Evolutionary conservation across 1,140 invertebrate genomes (phyloP), one percentile per base, ranked within the genome.

Genomic region (Hypsibius dujardini): DNA sequence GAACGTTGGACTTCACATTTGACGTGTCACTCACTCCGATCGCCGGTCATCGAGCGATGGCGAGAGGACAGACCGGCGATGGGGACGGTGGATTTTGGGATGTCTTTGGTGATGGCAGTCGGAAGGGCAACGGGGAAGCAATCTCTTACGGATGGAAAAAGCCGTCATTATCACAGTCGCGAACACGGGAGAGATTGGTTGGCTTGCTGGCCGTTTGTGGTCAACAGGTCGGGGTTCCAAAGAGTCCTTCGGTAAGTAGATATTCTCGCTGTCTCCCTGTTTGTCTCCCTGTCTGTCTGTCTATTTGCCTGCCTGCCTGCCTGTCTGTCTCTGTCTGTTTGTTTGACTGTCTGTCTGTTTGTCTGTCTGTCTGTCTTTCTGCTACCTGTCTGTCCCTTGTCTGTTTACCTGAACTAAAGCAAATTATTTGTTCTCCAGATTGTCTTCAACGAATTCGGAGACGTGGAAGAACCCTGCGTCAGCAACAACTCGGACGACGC

Each of bases 1-100:
- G 94, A 72, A 97, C 93, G 1, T 92, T 98, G 89, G 94, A 98
- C 74, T 98, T 97, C 79, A 90, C 90, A 0, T 94, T 94, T 76
- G 94, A 98, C 79, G 81, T 96, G 1, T 88, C 88, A 0, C 89
- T 92, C 81, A 93, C 91, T 1, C 90, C 92, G 0, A 85, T 96
- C 1, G 94, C 95, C 75, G 93, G 92, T 1, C 85, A 89, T 72
- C 86, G 72, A 74, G 40, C 71, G 73, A 7, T 75, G 73, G 47
- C 73, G 73, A 7, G 72, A 45, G 2, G 67, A 50, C 40, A 46
- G 70, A 46, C 47, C 47, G 67, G 45, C 74, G 45, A 70, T 14
- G 28, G 69, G n/a, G 46, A 74, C 1, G 7, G 70, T n/a, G 56
- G 46, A 45, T 73, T 71, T 12, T 15, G 70, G 3, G 69, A 70